Percentiles rank a stretch among this genome's conserved stretches.
Evolutionary conservation across 2,113 vertebrate species (phyloP).

Genomic region (Vidua macroura): DNA sequence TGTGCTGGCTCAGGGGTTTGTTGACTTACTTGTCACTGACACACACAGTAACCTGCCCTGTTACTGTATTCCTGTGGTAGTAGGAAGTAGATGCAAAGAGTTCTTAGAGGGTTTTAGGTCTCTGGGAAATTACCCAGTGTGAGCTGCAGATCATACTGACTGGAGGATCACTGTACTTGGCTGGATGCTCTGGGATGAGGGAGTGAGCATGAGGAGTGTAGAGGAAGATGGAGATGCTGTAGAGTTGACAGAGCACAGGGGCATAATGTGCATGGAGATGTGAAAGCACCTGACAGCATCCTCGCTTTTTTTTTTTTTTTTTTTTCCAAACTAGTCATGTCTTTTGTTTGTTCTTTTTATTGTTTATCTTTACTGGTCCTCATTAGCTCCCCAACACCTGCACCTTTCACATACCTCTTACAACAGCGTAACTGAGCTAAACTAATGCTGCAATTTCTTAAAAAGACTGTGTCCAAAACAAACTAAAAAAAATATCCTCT

Average conservation of each 20-base stretch:
- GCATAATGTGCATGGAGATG: accelerated
- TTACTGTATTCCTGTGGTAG: neutral
- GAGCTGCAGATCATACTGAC: neutral
- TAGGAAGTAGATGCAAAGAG: neutral
- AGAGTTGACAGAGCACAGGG: neutral
- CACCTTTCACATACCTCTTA: neutral
- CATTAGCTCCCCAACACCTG: neutral
- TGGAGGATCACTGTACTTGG: neutral
- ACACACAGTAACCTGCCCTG: neutral
- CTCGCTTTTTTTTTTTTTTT: neutral
- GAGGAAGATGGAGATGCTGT: neutral
- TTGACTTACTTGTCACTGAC: neutral
- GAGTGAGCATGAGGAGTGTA: neutral
- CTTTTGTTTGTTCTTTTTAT: neutral
- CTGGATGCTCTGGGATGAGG: neutral
- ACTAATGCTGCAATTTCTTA: neutral
- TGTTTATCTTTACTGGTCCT: neutral
- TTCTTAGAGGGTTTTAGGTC: neutral
- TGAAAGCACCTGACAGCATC: neutral
- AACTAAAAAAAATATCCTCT: neutral
- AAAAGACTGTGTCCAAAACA: neutral
- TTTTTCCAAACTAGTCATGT: neutral
- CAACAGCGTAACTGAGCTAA: neutral
- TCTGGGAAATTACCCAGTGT: neutral
- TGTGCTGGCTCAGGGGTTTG: neutral